Percentiles rank a stretch among this genome's conserved stretches.
phyloP scores from a whole-genome alignment of 1,140 invertebrate genomes.

The Drosophila varians region DNA sequence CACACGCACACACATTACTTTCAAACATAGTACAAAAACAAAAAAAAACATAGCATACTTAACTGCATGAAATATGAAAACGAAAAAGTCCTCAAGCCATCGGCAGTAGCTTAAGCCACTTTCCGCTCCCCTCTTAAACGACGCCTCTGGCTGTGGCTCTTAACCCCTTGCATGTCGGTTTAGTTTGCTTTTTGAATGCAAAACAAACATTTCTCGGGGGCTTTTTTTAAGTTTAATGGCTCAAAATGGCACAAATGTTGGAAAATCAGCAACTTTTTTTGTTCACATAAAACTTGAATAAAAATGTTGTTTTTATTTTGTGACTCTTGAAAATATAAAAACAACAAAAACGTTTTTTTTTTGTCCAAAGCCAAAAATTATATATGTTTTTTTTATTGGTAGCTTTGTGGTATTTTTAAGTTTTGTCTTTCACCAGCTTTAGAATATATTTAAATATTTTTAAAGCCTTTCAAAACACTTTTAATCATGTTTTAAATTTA shows the following conservation, averaged over 20 bases:
- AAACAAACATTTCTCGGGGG: slow-evolving; percentile 7
- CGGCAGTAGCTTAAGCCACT: neutral
- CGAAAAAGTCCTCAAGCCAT: neutral
- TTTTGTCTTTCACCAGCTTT: too few relatives aligned
- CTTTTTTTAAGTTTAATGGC: neutral
- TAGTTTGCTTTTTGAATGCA: slow-evolving; percentile 4
- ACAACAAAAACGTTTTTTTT: too few relatives aligned
- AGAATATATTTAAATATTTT: too few relatives aligned
- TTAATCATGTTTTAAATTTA: too few relatives aligned
- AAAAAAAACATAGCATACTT: slow-evolving; percentile 61
- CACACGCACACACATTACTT: too few relatives aligned
- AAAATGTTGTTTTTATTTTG: neutral
- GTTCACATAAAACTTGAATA: neutral
- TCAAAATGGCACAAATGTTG: neutral
- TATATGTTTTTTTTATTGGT: too few relatives aligned
- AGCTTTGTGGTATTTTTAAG: too few relatives aligned
- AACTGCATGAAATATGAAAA: slow-evolving; percentile 45
- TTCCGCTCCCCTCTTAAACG: neutral
- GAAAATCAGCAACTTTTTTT: neutral
- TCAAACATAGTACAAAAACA: too few relatives aligned
- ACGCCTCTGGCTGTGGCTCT: neutral
- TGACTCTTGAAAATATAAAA: neutral
- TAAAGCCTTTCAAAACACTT: too few relatives aligned
- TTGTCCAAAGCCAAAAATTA: too few relatives aligned
- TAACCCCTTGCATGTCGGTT: neutral